Conservation (phyloP, 2,888 invertebrate genomes). For the Lagria hirta region DNA sequence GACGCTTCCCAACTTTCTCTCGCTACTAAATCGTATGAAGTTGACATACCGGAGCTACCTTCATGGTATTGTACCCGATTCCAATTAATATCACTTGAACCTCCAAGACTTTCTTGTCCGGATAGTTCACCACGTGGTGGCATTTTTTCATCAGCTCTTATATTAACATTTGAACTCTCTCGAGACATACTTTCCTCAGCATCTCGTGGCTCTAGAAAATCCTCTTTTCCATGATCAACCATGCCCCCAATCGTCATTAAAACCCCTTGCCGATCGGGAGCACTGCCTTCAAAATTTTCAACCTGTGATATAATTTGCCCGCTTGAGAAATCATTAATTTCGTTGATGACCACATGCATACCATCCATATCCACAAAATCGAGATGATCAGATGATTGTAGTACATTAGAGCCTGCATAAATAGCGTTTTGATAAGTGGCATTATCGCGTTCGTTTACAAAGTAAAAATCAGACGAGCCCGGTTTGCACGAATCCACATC, state of each 20-base stretch:
- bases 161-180: conserved; percentile 70
- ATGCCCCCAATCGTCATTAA: conserved; percentile 50
- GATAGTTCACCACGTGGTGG: conserved; percentile 84
- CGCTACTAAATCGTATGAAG: conserved; percentile 63
- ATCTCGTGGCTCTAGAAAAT: conserved; percentile 45
- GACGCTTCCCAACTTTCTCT: conserved; percentile 69
- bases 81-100: conserved; percentile 76
- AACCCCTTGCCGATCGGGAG: conserved; percentile 43
- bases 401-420: conserved; percentile 43
- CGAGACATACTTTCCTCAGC: conserved; percentile 49
- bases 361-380: conserved; percentile 60
- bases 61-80: conserved; percentile 70
- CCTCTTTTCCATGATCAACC: conserved; percentile 31
- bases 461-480: conserved; percentile 28
- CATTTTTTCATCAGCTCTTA: conserved; percentile 84
- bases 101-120: conserved; percentile 81
- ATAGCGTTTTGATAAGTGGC: conserved; percentile 34
- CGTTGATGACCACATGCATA: conserved; percentile 51
- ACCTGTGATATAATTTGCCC: conserved; percentile 47
- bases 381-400: conserved; percentile 41
- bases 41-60: conserved; percentile 53
- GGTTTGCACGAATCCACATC: conserved; percentile 20
- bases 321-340: conserved; percentile 48
- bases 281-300: conserved; percentile 46
- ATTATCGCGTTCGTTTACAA: conserved; percentile 26